These are phyloP conservation scores for Eupithecia subfuscata DNA, from an alignment of 2,888 invertebrate genomes.

Conservation along the genomic window DNA sequence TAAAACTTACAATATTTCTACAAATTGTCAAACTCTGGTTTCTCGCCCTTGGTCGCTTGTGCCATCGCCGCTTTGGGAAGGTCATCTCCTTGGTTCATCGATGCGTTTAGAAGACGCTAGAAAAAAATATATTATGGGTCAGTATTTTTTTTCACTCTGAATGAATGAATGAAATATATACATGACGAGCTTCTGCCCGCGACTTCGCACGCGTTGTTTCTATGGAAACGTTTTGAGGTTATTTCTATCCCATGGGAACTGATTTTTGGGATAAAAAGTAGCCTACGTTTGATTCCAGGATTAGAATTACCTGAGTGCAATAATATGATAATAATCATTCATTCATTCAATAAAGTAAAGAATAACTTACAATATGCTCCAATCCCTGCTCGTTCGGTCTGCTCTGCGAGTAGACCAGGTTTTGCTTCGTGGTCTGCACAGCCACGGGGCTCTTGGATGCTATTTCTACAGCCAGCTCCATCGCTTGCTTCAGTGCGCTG, in stretches of 20 bases:
- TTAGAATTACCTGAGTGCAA: too few species aligned
- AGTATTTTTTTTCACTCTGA: too few species aligned
- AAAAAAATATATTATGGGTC: slow-evolving; percentile 50
- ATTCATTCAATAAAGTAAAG: too few species aligned
- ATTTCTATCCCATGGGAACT: too few species aligned
- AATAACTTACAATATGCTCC: slow-evolving; percentile 91
- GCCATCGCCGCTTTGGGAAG: slow-evolving; percentile 91
- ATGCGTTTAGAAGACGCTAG: slow-evolving; percentile 91
- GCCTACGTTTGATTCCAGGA: too few species aligned
- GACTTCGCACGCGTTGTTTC: too few species aligned
- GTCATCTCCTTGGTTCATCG: slow-evolving; percentile 96
- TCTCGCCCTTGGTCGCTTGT: slow-evolving; percentile 87
- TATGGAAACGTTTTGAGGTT: too few species aligned
- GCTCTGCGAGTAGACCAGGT: slow-evolving; percentile 93
- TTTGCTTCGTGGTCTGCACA: slow-evolving; percentile 94
- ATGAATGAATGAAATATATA: too few species aligned
- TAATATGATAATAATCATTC: too few species aligned
- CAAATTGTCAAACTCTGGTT: slow-evolving; percentile 91
- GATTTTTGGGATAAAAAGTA: too few species aligned
- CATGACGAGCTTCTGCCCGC: too few species aligned
- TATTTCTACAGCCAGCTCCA: slow-evolving; percentile 90
- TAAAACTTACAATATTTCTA: slow-evolving; percentile 58
- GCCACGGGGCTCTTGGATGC: slow-evolving; percentile 97
- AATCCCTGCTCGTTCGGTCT: slow-evolving; percentile 94
- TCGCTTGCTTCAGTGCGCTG: slow-evolving; percentile 88